Base-by-base conservation (phyloP, 2,797 vertebrate genomes). In the Periparus ater region DNA sequence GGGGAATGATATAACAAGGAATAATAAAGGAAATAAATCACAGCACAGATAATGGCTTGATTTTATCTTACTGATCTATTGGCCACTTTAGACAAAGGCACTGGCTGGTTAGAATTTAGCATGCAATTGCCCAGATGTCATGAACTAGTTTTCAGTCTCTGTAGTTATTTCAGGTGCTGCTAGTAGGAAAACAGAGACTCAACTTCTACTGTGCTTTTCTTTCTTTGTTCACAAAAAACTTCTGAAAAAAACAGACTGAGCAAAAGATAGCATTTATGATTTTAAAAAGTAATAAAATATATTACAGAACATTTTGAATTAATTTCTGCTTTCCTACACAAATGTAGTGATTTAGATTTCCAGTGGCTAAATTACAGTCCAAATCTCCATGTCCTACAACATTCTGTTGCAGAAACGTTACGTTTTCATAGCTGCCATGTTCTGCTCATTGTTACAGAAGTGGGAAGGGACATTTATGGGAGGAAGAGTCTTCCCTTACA, bases 151-250 rank as follows among this genome's bases (percentile, higher is more conserved):
- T 88, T 76, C 40, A 78, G 66, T 15, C 42, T 80, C 53, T 30
- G 20, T 60, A 68, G 79, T 90, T 95, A 90, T 94, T 94, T 95
- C 89, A 91, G 71, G 85, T 74, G 67, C 29, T 74, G 29, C 32
- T 87, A 81, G 51, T 38, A 81, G 34, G 48, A 79, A 93, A 95
- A 81, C 54, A 90, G 44, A 85, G 27, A 30, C 4, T 77, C 1
- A 1, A 27, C 11, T 75, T 92, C 42, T 83, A 65, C 25, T 65
- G 25, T 23, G 45, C 19, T 83, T 95, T 61, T 54, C 29, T 63
- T 85, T 47, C 62, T 78, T 67, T 79, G 12, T 30, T 81, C 45
- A 38, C 47, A 79, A 78, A 66, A 66, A 83, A 48, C 32, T 81
- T 89, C 61, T 67, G 34, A 68, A 76, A 88, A 86, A 78, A 53